Base-by-base conservation (phyloP, 2,888 invertebrate genomes). In the Stenodera caucasica region DNA sequence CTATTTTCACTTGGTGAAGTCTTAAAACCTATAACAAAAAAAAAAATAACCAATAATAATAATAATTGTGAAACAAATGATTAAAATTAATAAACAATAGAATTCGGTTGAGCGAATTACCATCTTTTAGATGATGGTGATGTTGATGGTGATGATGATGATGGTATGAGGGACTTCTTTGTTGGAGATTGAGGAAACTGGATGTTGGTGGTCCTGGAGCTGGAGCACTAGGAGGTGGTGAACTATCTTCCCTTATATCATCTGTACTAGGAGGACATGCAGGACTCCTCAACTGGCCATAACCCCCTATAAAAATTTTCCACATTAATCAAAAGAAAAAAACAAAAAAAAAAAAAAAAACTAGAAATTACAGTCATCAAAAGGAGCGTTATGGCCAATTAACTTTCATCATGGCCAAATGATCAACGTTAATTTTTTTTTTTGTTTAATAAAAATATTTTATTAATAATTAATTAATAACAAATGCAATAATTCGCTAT, bases 1-100 rank as follows among this genome's bases (percentile, higher is more conserved):
- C 82, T 84, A 61, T 84, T 84, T 65, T 85, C 84, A 67, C 84
- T 85, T 58, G 84, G 84, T 81, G 83, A 72, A 62, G 74, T 72
- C 70, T 79, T 78, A 65, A 73, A 77, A 61, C 76, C 77, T 77
- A 52, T 6, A 68, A 14, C 59, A 53, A 40, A 70, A 12, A 49
- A 49, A 12, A 49, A 53, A 14, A 35, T 14, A 4, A 40, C 6
- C 9, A 40, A 40, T 37, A 6, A 40, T 8, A 1, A 9, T n/a
- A n/a, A n/a, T n/a, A n/a, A n/a, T n/a, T n/a, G n/a, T n/a, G n/a
- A n/a, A n/a, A n/a, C n/a, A n/a, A n/a, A n/a, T n/a, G n/a, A n/a
- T n/a, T n/a, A n/a, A n/a, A n/a, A n/a, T n/a, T n/a, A n/a, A n/a
- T n/a, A n/a, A n/a, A n/a, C n/a, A n/a, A n/a, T n/a, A n/a, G n/a